Percentiles rank a stretch among this genome's conserved stretches.
Evolutionary conservation across 2,888 invertebrate species (phyloP).

Genomic region (Trichogramma evanescens): DNA sequence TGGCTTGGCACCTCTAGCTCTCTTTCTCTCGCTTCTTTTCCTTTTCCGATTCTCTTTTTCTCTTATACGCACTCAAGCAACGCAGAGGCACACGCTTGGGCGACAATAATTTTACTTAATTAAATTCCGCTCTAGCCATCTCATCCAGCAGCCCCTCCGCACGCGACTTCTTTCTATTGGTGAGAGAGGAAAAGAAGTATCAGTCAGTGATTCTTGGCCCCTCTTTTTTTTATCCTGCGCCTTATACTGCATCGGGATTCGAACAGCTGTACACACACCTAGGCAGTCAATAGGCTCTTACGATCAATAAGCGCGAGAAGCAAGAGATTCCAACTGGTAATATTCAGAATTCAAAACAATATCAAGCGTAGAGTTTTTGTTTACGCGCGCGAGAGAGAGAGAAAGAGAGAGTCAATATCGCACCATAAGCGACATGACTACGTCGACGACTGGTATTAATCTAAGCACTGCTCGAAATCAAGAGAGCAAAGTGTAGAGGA

Average conservation of each 20-base stretch:
- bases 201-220: slow-evolving; percentile 19
- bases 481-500: slow-evolving; percentile 22
- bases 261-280: not conserved
- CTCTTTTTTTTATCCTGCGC: not conserved
- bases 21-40: slow-evolving; percentile 7
- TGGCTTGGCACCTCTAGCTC: slow-evolving; percentile 31
- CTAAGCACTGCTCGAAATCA: slow-evolving; percentile 18
- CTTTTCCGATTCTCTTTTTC: slow-evolving; percentile 21
- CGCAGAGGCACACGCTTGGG: slow-evolving; percentile 16
- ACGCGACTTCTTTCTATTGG: not conserved
- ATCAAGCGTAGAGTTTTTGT: too few species aligned
- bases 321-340: slow-evolving; percentile 15
- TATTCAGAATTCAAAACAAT: too few species aligned
- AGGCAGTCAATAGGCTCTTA: not conserved
- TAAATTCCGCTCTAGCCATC: slow-evolving; percentile 47
- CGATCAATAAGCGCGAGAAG: slow-evolving; percentile 24
- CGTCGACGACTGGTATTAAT: too few species aligned
- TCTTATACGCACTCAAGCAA: not conserved
- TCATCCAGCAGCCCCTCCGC: slow-evolving; percentile 16
- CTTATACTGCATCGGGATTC: not conserved
- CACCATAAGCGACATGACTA: too few species aligned
- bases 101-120: slow-evolving; percentile 47
- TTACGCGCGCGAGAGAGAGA: too few species aligned
- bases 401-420: too few species aligned
- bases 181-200: slow-evolving; percentile 10